phyloP scores from a whole-genome alignment of 2,113 vertebrate genomes.

The Tringa solitaria region DNA sequence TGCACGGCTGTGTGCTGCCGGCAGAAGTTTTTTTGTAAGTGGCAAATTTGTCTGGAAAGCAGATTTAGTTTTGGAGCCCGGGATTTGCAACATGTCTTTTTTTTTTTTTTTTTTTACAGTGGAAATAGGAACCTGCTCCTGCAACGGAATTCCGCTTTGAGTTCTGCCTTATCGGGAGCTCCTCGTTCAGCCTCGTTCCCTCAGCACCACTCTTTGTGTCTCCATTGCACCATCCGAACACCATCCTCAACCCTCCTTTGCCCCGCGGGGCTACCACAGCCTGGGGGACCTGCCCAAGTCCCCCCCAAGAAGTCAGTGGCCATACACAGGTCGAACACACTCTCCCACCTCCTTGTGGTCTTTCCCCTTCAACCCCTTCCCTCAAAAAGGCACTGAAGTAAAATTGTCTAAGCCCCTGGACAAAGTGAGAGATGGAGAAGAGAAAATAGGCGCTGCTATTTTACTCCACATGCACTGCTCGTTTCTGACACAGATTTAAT shows the following conservation, averaged over 20 bases:
- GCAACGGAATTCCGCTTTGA: neutral
- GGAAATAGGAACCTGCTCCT: neutral
- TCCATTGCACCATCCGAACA: neutral
- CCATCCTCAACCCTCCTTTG: too few relatives aligned
- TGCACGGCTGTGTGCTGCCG: neutral
- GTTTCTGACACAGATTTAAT: neutral
- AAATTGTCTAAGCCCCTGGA: neutral
- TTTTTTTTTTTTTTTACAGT: neutral
- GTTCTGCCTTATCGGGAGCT: neutral
- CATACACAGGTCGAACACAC: rapidly evolving
- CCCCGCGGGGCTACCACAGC: neutral
- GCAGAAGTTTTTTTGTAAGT: neutral
- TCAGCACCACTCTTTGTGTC: rapidly evolving
- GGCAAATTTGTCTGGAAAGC: neutral
- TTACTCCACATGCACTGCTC: neutral
- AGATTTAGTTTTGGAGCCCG: neutral
- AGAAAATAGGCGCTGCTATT: neutral
- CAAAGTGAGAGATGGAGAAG: neutral
- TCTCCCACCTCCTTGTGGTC: neutral
- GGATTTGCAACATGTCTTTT: neutral
- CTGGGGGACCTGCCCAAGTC: neutral
- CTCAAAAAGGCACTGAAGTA: neutral
- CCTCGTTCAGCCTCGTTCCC: neutral
- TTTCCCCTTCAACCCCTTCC: neutral
- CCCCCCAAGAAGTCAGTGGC: neutral